Conservation (phyloP, 2,797 vertebrate genomes). For the Tadarida brasiliensis region DNA sequence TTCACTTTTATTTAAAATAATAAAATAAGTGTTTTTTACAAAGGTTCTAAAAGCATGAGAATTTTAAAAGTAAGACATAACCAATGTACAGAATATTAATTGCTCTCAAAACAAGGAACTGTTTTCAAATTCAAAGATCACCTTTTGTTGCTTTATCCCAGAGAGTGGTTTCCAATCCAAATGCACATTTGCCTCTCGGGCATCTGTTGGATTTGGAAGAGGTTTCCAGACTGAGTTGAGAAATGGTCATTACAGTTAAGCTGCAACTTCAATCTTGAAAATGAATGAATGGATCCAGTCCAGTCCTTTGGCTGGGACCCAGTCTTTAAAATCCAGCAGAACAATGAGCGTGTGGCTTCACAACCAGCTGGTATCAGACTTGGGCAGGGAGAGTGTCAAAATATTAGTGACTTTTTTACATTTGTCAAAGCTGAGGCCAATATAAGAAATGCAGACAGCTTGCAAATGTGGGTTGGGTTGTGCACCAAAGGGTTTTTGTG, state of each 20-base stretch:
- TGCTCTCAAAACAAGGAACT: conserved; percentile 62
- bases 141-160: conserved; percentile 79
- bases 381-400: conserved; percentile 92
- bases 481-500: conserved; percentile 82
- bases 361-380: conserved; percentile 97
- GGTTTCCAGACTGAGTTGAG: conserved; percentile 88
- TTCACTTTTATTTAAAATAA: conserved; percentile 35
- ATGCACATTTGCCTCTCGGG: conserved; percentile 85
- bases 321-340: conserved; percentile 94
- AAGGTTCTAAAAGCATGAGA: not conserved
- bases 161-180: conserved; percentile 81
- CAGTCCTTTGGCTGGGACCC: conserved; percentile 95
- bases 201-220: conserved; percentile 86
- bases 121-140: conserved; percentile 80
- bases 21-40: conserved; percentile 57
- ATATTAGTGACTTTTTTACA: conserved; percentile 93
- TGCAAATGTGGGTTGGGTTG: conserved; percentile 89
- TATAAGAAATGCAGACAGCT: conserved; percentile 90
- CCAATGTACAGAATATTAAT: conserved; percentile 64
- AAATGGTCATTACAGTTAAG: conserved; percentile 90
- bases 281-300: conserved; percentile 93
- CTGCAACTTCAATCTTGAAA: conserved; percentile 90
- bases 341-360: conserved; percentile 92
- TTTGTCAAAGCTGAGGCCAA: conserved; percentile 92
- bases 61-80: conserved; percentile 63